These are phyloP conservation scores for Sebastes glaucus DNA, from an alignment of 2,797 vertebrate species.

Conservation along the genomic window DNA sequence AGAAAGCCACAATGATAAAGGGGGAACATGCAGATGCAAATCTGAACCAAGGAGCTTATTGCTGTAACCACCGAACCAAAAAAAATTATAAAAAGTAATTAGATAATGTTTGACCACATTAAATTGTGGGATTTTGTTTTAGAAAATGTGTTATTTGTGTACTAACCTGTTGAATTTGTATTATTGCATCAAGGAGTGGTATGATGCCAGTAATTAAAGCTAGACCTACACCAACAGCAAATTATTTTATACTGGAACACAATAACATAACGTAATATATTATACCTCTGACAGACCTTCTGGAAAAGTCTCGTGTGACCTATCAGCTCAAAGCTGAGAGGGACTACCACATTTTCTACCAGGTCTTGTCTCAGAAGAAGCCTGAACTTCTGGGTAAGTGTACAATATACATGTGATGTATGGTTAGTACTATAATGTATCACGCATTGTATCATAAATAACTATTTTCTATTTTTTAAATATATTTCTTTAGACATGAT, in stretches of 20 bases:
- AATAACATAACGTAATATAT: not conserved
- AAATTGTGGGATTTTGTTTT: not conserved
- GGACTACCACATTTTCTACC: constrained; percentile 92
- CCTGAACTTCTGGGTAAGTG: constrained; percentile 88
- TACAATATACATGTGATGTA: not conserved
- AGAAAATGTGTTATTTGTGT: not conserved
- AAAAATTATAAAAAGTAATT: not conserved
- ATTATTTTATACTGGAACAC: not conserved
- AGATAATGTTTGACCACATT: not conserved
- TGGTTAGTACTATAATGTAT: not conserved
- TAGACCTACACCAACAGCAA: not conserved
- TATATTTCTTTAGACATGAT: constrained; percentile 83
- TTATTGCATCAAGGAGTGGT: not conserved
- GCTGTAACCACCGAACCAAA: not conserved
- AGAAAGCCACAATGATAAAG: not conserved
- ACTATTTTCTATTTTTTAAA: not conserved
- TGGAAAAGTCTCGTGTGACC: constrained; percentile 90
- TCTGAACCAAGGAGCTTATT: not conserved
- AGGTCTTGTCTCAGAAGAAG: constrained; percentile 90
- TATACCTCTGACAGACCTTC: constrained; percentile 77
- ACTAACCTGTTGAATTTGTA: not conserved
- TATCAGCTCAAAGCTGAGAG: constrained; percentile 89
- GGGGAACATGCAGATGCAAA: not conserved
- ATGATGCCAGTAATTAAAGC: not conserved
- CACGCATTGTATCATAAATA: not conserved